Percentiles rank a stretch among this genome's conserved stretches.
Conservation (phyloP, 2,797 vertebrate species). For the Dicrostonyx torquatus region DNA sequence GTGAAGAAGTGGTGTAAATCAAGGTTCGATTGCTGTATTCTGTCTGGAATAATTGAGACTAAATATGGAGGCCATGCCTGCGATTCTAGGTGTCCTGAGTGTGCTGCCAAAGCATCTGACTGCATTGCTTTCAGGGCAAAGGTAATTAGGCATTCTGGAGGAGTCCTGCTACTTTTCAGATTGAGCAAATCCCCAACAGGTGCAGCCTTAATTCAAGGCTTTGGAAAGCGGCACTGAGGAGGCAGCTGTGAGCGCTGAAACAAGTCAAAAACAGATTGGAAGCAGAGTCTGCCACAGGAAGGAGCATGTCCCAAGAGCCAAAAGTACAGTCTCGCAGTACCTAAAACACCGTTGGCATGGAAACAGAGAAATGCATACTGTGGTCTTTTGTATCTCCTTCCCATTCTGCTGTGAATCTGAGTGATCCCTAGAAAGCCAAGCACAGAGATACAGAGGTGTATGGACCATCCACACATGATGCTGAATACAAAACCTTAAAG, state of each 20-base stretch:
- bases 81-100: not conserved
- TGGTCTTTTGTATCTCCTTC: not conserved
- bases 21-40: slow-evolving; percentile 2
- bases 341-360: not conserved
- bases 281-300: not conserved
- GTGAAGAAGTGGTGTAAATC: not conserved
- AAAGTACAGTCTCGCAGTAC: not conserved
- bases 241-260: not conserved
- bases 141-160: slow-evolving; percentile 58
- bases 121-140: slow-evolving; percentile 63
- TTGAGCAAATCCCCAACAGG: slow-evolving; percentile 73
- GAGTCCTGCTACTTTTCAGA: slow-evolving; percentile 53
- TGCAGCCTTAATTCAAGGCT: slow-evolving; percentile 61
- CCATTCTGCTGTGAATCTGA: not conserved
- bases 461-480: not conserved
- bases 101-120: slow-evolving; percentile 35
- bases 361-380: not conserved
- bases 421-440: not conserved
- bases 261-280: not conserved
- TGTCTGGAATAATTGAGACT: slow-evolving; percentile 39
- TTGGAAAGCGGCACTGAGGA: not conserved
- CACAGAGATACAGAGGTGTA: not conserved
- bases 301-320: not conserved
- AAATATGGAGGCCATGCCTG: slow-evolving; percentile 6
- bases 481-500: not conserved